Evolutionary conservation across 53 echinoderm and acorn worm species (phyloP).

Genomic region (Actinopyga echinites): DNA sequence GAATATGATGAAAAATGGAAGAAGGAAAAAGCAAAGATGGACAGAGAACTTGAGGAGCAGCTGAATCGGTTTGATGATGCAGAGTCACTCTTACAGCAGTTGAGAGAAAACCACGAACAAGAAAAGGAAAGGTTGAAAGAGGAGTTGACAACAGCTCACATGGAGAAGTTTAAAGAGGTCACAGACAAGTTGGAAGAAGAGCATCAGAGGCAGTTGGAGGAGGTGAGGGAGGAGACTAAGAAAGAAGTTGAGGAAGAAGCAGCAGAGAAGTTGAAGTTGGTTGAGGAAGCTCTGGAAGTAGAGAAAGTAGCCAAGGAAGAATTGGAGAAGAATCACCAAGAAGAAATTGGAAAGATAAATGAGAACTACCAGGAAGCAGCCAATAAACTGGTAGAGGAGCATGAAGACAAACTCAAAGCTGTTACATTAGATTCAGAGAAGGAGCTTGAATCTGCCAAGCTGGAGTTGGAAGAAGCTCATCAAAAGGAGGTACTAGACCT

Average conservation of each 20-base stretch:
- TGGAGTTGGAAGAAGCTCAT: conserved; percentile 91
- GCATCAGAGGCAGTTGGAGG: conserved; percentile 72
- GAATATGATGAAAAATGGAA: conserved; percentile 71
- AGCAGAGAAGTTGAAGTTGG: conserved; percentile 28
- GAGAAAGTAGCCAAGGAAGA: conserved; percentile 27
- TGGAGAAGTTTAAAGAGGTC: conserved; percentile 84
- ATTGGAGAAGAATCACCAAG: conserved; percentile 4
- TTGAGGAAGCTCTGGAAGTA: conserved; percentile 49
- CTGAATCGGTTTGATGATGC: conserved; percentile 48
- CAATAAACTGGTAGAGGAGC: conserved; percentile 44
- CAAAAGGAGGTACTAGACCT: conserved; percentile 71
- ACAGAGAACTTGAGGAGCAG: conserved; percentile 65
- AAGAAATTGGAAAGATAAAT: not conserved
- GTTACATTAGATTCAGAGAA: conserved; percentile 67
- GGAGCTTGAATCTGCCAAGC: conserved; percentile 71
- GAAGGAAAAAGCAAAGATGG: conserved; percentile 69
- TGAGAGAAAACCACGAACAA: conserved; percentile 71
- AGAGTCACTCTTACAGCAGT: conserved; percentile 60
- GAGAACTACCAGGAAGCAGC: conserved; percentile 56
- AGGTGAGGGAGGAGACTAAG: conserved; percentile 49
- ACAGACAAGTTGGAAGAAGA: conserved; percentile 69
- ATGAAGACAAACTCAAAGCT: conserved; percentile 80
- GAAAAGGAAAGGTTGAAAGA: conserved; percentile 65
- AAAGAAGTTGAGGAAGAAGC: conserved; percentile 58
- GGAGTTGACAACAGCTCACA: conserved; percentile 64